Conservation (phyloP, 2,888 invertebrate species). For the Trissonchulus sp. region DNA sequence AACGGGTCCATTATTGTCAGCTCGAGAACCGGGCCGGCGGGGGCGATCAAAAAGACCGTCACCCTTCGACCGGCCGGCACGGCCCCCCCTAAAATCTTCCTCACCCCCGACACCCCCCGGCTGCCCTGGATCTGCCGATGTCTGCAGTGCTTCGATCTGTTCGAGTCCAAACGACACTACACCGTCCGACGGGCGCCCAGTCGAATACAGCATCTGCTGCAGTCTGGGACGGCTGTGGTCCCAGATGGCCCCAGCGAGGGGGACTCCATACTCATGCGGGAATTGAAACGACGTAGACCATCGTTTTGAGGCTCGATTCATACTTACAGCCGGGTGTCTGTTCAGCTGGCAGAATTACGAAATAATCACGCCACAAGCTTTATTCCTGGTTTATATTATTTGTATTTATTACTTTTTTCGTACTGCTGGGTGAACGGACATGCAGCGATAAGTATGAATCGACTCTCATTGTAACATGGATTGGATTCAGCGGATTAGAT, state of each 20-base stretch:
- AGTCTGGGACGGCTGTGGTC: background rate
- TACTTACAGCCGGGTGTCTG: no score
- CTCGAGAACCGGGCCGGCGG: background rate
- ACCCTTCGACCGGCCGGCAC: background rate
- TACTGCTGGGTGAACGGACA: no score
- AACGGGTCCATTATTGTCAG: background rate
- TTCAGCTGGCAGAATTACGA: no score
- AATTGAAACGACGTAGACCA: background rate
- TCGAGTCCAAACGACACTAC: slow-evolving; percentile 50
- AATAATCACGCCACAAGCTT: no score
- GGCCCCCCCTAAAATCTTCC: background rate
- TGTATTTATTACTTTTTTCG: no score
- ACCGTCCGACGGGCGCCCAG: slow-evolving; percentile 59
- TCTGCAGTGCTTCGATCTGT: background rate
- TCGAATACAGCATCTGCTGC: slow-evolving; percentile 58
- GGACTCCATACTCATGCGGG: background rate
- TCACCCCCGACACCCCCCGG: background rate
- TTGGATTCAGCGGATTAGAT: no score
- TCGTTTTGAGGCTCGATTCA: no score
- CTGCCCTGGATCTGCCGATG: slow-evolving; percentile 4
- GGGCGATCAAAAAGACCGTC: background rate
- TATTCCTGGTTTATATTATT: no score
- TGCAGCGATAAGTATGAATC: no score
- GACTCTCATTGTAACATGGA: no score
- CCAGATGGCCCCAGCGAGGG: background rate